Evolutionary conservation across 2,888 invertebrate genomes (phyloP), one percentile per base, ranked within the genome.

Genomic region (Lamproptera curius): DNA sequence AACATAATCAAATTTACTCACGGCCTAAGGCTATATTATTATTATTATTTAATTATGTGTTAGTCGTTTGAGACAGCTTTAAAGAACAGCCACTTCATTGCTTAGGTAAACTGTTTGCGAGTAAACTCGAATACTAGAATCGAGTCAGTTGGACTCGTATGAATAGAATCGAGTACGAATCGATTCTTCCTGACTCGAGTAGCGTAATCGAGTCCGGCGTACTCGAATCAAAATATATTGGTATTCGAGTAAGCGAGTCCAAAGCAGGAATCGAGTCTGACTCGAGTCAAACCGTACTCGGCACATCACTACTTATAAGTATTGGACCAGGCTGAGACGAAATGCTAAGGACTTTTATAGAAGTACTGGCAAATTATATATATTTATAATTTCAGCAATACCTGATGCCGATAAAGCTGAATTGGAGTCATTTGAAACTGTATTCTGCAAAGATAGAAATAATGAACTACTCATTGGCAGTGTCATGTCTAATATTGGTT

Each of bases 351-450:
- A 23, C 8, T 23, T 6, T 23, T 23, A 23, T 6, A 6, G 23
- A 23, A 23, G 8, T 6, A 4, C 8, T 23, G 23, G 8, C 23
- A 8, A 23, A 23, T 6, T 6, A 23, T 23, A 6, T 23, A 23
- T 23, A 23, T 28, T 28, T 23, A 33, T 40, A 14, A 33, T 46
- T 26, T 13, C 40, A 59, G 56, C 53, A 36, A 90, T 91, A n/a
- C 89, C 61, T 38, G 63, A 77, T 26, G 86, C 90, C 14, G 91
- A 92, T 64, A 90, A 90, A 13, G 87, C 90, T 56, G 91, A 91
- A 67, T 73, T 89, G n/a, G 84, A 88, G 57, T 82, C 89, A 6
- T 84, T 91, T 51, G 73, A 82, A 23, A 79, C 89, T 43, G 75
- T 88, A 10, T 87, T 89, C 61, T 87, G 85, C 58, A 59, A 67